These are phyloP conservation scores for Drosophila yakuba DNA, from an alignment of 1,140 invertebrate species.

Conservation along the genomic window DNA sequence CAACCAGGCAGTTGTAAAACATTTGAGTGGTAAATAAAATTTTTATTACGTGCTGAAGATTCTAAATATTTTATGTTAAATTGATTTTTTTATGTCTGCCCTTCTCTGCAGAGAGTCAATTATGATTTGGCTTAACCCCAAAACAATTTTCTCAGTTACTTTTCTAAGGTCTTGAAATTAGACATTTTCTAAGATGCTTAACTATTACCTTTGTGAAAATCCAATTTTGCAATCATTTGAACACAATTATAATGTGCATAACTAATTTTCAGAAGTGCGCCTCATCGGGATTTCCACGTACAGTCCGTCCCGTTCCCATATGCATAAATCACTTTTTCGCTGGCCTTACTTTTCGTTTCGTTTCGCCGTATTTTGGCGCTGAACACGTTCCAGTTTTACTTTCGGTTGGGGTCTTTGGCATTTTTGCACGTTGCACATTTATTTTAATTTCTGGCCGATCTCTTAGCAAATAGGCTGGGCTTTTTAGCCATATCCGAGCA, in stretches of 20 bases:
- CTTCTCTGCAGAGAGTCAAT: background rate
- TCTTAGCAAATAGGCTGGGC: slow-evolving; percentile 63
- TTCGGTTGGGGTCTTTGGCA: slow-evolving; percentile 49
- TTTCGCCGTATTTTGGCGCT: slow-evolving; percentile 23
- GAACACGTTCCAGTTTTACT: slow-evolving; percentile 64
- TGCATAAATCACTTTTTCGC: slow-evolving; percentile 62
- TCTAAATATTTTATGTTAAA: background rate
- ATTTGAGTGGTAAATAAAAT: background rate
- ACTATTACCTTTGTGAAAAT: background rate
- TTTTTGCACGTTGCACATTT: slow-evolving; percentile 81
- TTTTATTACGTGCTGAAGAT: background rate
- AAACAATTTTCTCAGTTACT: no score
- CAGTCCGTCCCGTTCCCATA: slow-evolving; percentile 30
- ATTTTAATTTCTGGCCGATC: slow-evolving; percentile 72
- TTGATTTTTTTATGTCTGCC: background rate
- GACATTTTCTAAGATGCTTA: background rate
- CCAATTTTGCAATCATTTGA: background rate
- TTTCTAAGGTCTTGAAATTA: background rate
- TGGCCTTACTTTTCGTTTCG: slow-evolving; percentile 20
- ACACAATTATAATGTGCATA: background rate
- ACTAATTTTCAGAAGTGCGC: background rate
- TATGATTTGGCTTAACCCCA: background rate
- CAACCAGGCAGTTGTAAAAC: no score
- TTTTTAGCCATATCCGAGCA: slow-evolving; percentile 18
- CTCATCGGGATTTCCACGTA: slow-evolving; percentile 19